Conservation (phyloP, 2,888 invertebrate genomes). For the Erpobdella octoculata region DNA sequence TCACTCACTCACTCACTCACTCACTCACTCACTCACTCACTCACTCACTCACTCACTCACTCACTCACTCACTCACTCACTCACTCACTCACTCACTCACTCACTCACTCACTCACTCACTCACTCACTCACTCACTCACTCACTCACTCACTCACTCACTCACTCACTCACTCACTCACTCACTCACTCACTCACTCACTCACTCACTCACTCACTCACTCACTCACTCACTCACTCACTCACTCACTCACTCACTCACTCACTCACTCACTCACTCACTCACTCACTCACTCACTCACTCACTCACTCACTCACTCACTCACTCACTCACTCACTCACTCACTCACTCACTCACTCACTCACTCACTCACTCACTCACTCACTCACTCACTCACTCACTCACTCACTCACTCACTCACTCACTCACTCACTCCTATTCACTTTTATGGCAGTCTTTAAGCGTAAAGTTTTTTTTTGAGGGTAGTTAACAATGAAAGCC, state of each 20-base stretch:
- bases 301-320: slow-evolving; percentile 2
- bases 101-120: background rate
- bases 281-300: slow-evolving; percentile 31
- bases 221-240: slow-evolving; percentile 31
- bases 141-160: background rate
- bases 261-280: slow-evolving; percentile 32
- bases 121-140: background rate
- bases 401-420: slow-evolving; percentile 2
- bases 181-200: background rate
- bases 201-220: slow-evolving; percentile 30
- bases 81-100: background rate
- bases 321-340: slow-evolving; percentile 1
- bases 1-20: background rate
- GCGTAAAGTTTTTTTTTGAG: too few relatives aligned
- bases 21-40: background rate
- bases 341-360: slow-evolving; percentile 2
- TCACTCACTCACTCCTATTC: too few relatives aligned
- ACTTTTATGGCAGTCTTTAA: too few relatives aligned
- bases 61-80: background rate
- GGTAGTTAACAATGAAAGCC: too few relatives aligned
- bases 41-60: background rate
- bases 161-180: background rate
- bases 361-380: slow-evolving; percentile 2
- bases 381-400: slow-evolving; percentile 2
- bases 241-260: slow-evolving; percentile 32